phyloP scores from a whole-genome alignment of 1,140 invertebrate species.

The Diorhabda sublineata region DNA sequence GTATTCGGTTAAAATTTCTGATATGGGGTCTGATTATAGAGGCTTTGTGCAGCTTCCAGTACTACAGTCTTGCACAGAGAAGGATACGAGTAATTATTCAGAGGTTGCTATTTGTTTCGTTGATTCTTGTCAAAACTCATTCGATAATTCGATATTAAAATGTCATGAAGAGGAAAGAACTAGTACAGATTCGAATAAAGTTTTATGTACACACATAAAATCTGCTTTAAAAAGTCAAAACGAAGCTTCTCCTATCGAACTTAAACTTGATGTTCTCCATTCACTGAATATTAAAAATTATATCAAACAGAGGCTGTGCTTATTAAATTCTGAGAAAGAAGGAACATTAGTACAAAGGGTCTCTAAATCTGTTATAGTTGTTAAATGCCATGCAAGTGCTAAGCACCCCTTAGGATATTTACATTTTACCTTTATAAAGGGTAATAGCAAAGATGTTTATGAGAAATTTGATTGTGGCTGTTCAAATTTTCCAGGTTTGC shows the following conservation, averaged over 20 bases:
- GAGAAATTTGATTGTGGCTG: constrained; percentile 64
- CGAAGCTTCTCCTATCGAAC: constrained; percentile 55
- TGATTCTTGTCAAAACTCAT: constrained; percentile 58
- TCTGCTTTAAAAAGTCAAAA: constrained; percentile 63
- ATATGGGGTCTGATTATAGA: constrained; percentile 66
- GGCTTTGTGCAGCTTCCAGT: constrained; percentile 71
- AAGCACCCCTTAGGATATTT: constrained; percentile 72
- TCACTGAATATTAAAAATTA: constrained; percentile 61
- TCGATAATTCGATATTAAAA: constrained; percentile 55
- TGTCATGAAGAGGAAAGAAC: constrained; percentile 51
- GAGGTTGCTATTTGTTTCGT: constrained; percentile 64
- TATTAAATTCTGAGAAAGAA: constrained; percentile 59
- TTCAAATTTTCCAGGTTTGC: constrained; percentile 49
- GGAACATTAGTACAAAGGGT: constrained; percentile 72
- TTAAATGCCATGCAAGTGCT: constrained; percentile 66
- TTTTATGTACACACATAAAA: constrained; percentile 64
- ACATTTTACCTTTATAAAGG: constrained; percentile 64
- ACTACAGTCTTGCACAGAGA: constrained; percentile 48
- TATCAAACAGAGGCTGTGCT: constrained; percentile 65
- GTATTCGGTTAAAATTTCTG: constrained; percentile 66
- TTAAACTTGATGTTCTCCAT: constrained; percentile 65
- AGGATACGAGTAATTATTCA: constrained; percentile 48
- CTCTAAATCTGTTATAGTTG: constrained; percentile 72
- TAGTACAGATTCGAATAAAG: constrained; percentile 21
- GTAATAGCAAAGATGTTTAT: constrained; percentile 55